These are phyloP conservation scores for Apaloderma vittatum DNA, from an alignment of 2,113 vertebrate genomes.

Conservation along the genomic window DNA sequence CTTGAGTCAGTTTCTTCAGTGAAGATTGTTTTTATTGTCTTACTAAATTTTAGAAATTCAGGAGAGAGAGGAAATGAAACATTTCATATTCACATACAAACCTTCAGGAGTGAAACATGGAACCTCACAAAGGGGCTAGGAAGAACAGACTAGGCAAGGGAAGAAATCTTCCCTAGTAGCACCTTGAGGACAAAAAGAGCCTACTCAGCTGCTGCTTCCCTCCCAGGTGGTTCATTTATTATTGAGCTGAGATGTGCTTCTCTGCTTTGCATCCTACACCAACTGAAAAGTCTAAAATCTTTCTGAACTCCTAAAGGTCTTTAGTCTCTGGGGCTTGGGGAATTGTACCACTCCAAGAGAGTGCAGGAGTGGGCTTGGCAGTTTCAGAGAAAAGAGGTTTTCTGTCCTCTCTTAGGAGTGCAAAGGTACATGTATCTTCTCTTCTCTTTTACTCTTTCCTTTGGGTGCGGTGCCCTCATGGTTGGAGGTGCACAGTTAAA, in stretches of 20 bases:
- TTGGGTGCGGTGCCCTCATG: neutral
- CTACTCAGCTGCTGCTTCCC: neutral
- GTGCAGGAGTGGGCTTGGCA: neutral
- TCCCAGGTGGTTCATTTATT: neutral
- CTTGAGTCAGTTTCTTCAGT: neutral
- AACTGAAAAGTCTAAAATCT: neutral
- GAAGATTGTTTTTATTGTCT: neutral
- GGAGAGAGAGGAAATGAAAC: neutral
- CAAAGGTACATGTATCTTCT: neutral
- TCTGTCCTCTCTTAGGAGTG: neutral
- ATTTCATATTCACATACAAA: neutral
- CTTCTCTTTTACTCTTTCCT: neutral
- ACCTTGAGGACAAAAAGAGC: neutral
- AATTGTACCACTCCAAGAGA: neutral
- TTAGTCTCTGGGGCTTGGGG: neutral
- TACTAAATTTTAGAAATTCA: neutral
- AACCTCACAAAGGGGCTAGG: neutral
- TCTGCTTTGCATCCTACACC: neutral
- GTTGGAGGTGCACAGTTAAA: neutral
- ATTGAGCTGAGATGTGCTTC: neutral
- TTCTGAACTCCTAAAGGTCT: neutral
- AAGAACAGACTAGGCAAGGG: neutral
- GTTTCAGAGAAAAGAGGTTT: neutral
- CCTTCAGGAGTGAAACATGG: neutral
- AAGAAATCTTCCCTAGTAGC: neutral